Evolutionary conservation across 2,888 invertebrate genomes (phyloP).

Genomic region (Cryptocheilus praepositus): DNA sequence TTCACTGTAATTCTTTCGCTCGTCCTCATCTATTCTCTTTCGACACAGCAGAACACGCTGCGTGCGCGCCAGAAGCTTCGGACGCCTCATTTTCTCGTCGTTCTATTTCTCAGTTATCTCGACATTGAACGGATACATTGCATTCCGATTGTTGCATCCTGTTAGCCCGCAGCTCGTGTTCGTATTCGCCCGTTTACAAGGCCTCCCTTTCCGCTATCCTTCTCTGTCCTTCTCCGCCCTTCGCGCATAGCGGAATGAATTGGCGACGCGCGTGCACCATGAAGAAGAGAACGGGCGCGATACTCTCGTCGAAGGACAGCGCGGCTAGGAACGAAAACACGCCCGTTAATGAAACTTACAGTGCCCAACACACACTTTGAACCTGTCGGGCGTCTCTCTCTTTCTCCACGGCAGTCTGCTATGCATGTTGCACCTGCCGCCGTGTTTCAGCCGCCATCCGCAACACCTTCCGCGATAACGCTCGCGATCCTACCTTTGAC

Average conservation of each 20-base stretch:
- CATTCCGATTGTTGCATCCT: constrained; percentile 32
- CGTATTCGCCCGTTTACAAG: constrained; percentile 12
- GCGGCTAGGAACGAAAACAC: constrained; percentile 42
- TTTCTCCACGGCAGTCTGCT: too few species aligned
- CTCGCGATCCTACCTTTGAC: constrained; percentile 34
- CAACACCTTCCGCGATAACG: constrained; percentile 61
- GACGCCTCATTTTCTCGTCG: constrained; percentile 10
- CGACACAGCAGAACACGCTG: neutral
- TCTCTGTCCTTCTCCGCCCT: neutral
- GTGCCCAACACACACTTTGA: constrained; percentile 22
- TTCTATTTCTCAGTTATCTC: constrained; percentile 16
- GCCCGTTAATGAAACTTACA: constrained; percentile 56
- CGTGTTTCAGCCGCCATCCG: constrained; percentile 38
- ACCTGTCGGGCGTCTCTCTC: constrained; percentile 26
- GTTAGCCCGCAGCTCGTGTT: constrained; percentile 17
- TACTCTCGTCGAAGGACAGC: constrained; percentile 1
- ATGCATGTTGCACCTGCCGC: constrained; percentile 43
- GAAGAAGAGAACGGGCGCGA: neutral
- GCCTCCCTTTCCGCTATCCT: neutral
- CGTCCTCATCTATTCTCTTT: too few species aligned
- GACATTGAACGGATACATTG: constrained; percentile 19
- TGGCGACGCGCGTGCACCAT: neutral
- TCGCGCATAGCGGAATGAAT: neutral
- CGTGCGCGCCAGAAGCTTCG: neutral
- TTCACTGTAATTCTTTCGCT: too few species aligned